These are phyloP conservation scores for Corvus hawaiiensis DNA, from an alignment of 2,113 vertebrate species.

Conservation along the genomic window DNA sequence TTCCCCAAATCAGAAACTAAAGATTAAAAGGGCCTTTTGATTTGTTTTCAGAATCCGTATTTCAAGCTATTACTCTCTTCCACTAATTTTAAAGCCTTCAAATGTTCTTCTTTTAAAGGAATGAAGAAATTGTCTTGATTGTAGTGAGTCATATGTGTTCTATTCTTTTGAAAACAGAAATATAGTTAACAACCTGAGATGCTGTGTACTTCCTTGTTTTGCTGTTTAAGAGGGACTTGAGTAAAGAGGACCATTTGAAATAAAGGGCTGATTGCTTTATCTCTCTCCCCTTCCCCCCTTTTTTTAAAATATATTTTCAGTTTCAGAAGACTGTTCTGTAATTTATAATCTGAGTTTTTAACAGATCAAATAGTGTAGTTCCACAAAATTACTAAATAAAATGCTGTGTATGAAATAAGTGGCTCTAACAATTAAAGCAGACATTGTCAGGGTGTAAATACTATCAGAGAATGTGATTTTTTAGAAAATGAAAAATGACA, in stretches of 20 bases:
- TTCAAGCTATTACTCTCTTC: not conserved
- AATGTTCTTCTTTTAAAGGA: not conserved
- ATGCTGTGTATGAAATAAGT: not conserved
- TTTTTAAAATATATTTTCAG: not conserved
- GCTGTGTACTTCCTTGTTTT: accelerated
- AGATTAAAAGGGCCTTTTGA: not conserved
- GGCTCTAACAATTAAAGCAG: not conserved
- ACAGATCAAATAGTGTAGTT: not conserved
- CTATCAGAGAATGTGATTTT: not conserved
- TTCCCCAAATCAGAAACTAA: not conserved
- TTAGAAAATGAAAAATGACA: not conserved
- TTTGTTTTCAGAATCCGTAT: not conserved
- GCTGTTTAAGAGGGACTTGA: not conserved
- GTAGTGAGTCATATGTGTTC: not conserved
- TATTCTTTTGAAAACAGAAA: not conserved
- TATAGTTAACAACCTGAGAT: not conserved
- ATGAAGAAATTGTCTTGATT: not conserved
- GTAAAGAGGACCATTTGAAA: not conserved
- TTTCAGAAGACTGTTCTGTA: not conserved
- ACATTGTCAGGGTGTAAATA: not conserved
- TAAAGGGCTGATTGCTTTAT: not conserved
- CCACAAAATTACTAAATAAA: not conserved
- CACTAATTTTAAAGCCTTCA: not conserved
- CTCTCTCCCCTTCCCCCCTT: accelerated
- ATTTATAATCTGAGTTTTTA: not conserved